Evolutionary conservation across 2,113 vertebrate species (phyloP), one percentile per base, ranked within the genome.

Genomic region (Anser brachyrhynchus): DNA sequence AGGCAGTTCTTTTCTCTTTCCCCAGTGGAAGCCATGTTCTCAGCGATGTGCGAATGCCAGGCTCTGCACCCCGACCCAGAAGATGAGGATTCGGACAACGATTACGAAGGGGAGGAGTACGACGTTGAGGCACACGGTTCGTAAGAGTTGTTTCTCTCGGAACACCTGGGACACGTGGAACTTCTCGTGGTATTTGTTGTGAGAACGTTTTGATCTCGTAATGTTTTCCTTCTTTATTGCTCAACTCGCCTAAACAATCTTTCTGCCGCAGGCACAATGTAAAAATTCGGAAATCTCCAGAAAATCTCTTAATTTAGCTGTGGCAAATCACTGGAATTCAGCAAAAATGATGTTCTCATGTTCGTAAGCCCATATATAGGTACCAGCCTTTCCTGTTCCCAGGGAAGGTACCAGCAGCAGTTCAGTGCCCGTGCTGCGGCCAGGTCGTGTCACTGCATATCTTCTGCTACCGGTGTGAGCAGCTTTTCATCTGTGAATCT

Each of bases 31-130:
- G 94, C 98, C 78, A 99, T 99, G 99, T 99, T 99, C 92, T 98
- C 99, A 10, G 98, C 99, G 0, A 99, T 99, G 99, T 99, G 99
- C 13, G 99, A 99, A 13, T 99, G 99, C 94, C 99, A 99, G 93
- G 99, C 99, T 25, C 97, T 99, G 87, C 99, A 99, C 74, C 99
- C 99, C 0, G 99, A 99, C 95, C 99, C 99, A 0, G 99, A 99
- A 0, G 99, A 99, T 17, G 98, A 98, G 1, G 99, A 99, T 94
- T 99, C 99, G 0, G 99, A 99, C 77, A 97, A 98, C 0, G 99
- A 99, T 77, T 99, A 99, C 0, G 99, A 99, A 71, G 99, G 99
- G 71, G 99, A 99, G 5, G 99, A 99, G 78, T 99, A 99, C 13
- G 99, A 99, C 1, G 98, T 99, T 18, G 99, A 99, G 95, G 99